Evolutionary conservation across 92 coral and sea anemone genomes (phyloP).

Genomic region (Plumapathes pennacea): DNA sequence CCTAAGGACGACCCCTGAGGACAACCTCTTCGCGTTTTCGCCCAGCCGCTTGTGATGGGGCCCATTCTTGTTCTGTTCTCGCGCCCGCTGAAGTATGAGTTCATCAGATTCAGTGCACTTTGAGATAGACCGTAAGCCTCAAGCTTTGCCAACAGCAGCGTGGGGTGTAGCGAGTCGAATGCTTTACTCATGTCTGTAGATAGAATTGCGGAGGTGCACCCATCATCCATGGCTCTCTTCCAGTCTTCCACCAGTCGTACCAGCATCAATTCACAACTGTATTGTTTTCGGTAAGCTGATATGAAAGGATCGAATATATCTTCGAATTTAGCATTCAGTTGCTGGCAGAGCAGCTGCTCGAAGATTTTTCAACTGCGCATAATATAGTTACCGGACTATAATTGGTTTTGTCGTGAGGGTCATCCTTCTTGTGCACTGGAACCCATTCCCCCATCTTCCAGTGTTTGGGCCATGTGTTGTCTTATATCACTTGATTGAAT

Average conservation of each 20-base stretch:
- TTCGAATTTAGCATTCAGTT: slow-evolving; percentile 2
- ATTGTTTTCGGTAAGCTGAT: slow-evolving; percentile 13
- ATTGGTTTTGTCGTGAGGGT: neutral
- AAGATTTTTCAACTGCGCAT: slow-evolving; percentile 16
- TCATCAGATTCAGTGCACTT: slow-evolving; percentile 28
- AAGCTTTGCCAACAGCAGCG: slow-evolving; percentile 13
- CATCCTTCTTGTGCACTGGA: slow-evolving; percentile 19
- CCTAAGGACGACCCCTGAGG: too few relatives aligned
- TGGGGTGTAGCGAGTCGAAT: slow-evolving; percentile 19
- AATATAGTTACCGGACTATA: slow-evolving; percentile 23
- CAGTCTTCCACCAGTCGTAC: slow-evolving; percentile 29
- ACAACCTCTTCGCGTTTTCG: too few relatives aligned
- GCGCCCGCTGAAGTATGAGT: too few relatives aligned
- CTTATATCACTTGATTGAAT: slow-evolving; percentile 7
- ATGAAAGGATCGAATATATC: slow-evolving; percentile 14
- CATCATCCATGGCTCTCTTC: slow-evolving; percentile 11
- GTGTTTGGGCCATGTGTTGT: slow-evolving; percentile 18
- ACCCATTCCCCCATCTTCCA: slow-evolving; percentile 32
- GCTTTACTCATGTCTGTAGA: slow-evolving; percentile 45
- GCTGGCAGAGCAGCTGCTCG: slow-evolving; percentile 20
- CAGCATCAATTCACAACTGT: slow-evolving; percentile 17
- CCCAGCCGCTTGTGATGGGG: too few relatives aligned
- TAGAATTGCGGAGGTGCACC: slow-evolving; percentile 2
- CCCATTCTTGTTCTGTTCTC: too few relatives aligned
- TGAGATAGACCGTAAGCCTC: slow-evolving; percentile 20